Percentiles rank a stretch among this genome's conserved stretches.
Conservation (phyloP, 2,113 vertebrate genomes). For the Asarcornis scutulata region DNA sequence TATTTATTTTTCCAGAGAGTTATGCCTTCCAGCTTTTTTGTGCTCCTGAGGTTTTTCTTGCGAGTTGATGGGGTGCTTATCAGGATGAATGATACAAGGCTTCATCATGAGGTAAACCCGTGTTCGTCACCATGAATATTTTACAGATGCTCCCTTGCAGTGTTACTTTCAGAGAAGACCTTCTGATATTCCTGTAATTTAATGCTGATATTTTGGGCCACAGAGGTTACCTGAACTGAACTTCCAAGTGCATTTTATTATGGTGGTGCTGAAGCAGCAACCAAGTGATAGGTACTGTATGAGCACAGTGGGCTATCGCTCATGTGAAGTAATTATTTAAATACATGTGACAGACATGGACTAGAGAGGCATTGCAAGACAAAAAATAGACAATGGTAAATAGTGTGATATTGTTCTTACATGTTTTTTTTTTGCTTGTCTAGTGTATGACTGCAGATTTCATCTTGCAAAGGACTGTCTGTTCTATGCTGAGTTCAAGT, state of each 20-base stretch:
- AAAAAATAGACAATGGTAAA: neutral
- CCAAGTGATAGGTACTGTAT: neutral
- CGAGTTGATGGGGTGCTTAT: slow-evolving; percentile 95
- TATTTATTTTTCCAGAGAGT: slow-evolving; percentile 85
- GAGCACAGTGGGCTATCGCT: neutral
- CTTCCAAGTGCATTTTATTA: neutral
- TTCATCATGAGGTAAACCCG: slow-evolving; percentile 88
- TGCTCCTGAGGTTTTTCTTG: slow-evolving; percentile 93
- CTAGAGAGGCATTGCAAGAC: neutral
- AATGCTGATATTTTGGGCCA: neutral
- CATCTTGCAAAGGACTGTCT: neutral
- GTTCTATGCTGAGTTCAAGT: neutral
- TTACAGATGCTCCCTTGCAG: neutral
- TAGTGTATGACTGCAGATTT: neutral
- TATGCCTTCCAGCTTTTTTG: slow-evolving; percentile 97
- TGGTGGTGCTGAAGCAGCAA: neutral
- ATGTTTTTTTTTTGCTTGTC: neutral
- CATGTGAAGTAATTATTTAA: neutral
- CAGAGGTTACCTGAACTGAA: neutral
- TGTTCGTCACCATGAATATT: neutral
- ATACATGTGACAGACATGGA: neutral
- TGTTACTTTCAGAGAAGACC: neutral
- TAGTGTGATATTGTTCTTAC: neutral
- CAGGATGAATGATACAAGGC: slow-evolving; percentile 92
- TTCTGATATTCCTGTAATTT: neutral